Percentiles rank a stretch among this genome's conserved stretches.
Evolutionary conservation across 2,113 vertebrate genomes (phyloP).

Genomic region (Prolemur simus): DNA sequence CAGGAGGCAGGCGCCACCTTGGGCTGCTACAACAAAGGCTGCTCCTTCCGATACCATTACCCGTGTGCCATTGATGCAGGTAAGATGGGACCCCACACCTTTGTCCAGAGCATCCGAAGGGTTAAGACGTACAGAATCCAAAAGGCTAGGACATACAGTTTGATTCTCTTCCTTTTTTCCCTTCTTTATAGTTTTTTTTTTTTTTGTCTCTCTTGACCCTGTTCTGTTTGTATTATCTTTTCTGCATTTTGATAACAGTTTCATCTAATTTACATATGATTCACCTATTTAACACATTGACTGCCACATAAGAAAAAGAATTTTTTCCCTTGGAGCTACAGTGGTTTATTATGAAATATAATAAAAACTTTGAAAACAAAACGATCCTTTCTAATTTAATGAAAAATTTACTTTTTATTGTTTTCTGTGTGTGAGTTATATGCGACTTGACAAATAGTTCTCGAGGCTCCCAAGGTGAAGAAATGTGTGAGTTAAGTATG

Average conservation of each 20-base stretch:
- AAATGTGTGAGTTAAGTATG: no score
- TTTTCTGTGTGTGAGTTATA: no score
- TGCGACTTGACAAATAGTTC: no score
- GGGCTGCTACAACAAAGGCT: slow-evolving; percentile 99
- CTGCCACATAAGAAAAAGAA: no score
- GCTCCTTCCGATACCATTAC: slow-evolving; percentile 97
- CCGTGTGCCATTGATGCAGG: slow-evolving; percentile 98
- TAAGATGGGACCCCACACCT: slow-evolving; percentile 75
- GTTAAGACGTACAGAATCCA: fast-evolving
- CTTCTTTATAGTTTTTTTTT: not conserved
- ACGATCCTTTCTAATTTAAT: no score
- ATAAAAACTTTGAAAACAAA: no score
- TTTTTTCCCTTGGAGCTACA: no score
- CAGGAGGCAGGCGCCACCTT: slow-evolving; percentile 96
- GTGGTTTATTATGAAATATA: no score
- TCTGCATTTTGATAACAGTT: not conserved
- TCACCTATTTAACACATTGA: not conserved
- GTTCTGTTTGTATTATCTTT: not conserved
- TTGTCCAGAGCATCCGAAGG: not conserved
- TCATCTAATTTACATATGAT: not conserved
- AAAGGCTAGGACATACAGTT: fast-evolving
- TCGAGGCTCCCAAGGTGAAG: no score
- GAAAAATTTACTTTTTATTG: no score
- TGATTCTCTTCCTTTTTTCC: not conserved
- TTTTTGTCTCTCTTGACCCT: not conserved